These are phyloP conservation scores for Amphiduros pacificus DNA, from an alignment of 2,888 invertebrate genomes.

Conservation along the genomic window DNA sequence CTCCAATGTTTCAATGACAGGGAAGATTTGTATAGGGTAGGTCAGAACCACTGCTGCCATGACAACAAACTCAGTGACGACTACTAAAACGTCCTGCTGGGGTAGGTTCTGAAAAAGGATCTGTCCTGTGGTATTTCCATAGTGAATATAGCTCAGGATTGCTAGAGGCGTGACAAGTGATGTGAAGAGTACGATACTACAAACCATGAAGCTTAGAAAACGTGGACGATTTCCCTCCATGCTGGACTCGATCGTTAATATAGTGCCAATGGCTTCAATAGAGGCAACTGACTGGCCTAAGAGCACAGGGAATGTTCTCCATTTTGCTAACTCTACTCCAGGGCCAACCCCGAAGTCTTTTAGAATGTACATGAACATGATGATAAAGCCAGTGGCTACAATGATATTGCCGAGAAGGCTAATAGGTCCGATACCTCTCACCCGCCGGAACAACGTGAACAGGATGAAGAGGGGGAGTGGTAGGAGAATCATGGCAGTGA, in stretches of 20 bases:
- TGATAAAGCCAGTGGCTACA: constrained; percentile 45
- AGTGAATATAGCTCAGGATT: constrained; percentile 47
- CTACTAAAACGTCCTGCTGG: constrained; percentile 34
- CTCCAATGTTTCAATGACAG: constrained; percentile 50
- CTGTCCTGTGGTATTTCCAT: constrained; percentile 43
- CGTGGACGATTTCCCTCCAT: constrained; percentile 55
- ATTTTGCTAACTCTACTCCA: constrained; percentile 26
- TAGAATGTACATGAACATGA: constrained; percentile 39
- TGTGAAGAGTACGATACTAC: constrained; percentile 38
- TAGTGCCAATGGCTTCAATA: constrained; percentile 56
- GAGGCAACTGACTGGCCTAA: constrained; percentile 50
- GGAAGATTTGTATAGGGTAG: constrained; percentile 52
- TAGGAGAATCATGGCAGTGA: constrained; percentile 42
- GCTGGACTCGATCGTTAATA: constrained; percentile 53
- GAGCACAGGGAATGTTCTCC: constrained; percentile 43
- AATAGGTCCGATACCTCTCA: constrained; percentile 46
- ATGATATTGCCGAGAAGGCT: constrained; percentile 48
- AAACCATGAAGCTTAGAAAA: constrained; percentile 45
- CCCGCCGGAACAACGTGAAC: constrained; percentile 45
- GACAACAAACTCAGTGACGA: constrained; percentile 45
- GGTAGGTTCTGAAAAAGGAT: constrained; percentile 45
- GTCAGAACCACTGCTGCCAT: constrained; percentile 49
- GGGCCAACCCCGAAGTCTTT: constrained; percentile 6
- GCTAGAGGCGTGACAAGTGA: constrained; percentile 42
- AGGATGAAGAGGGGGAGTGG: constrained; percentile 47